These are phyloP conservation scores for Corythaixoides concolor DNA, from an alignment of 2,113 vertebrate species.

Conservation along the genomic window DNA sequence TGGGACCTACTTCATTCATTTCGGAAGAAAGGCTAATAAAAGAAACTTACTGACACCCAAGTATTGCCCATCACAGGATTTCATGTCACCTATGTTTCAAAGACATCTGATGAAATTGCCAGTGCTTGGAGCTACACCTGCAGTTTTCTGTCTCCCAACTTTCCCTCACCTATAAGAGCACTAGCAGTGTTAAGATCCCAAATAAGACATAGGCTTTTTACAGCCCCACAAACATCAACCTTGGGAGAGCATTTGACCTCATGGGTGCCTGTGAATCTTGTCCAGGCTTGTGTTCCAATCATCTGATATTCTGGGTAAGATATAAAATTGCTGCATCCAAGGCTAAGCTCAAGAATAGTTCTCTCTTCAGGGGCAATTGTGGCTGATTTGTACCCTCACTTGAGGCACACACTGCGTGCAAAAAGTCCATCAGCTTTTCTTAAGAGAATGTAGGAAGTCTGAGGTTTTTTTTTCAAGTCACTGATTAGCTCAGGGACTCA, in stretches of 20 bases:
- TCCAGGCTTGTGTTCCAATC: background rate
- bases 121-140: background rate
- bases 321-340: background rate
- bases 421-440: background rate
- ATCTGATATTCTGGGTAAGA: background rate
- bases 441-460: background rate
- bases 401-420: background rate
- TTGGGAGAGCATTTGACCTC: background rate
- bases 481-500: background rate
- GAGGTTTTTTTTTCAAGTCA: background rate
- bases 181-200: background rate
- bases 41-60: background rate
- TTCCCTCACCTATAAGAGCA: background rate
- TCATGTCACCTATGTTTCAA: background rate
- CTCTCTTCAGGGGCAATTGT: background rate
- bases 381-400: background rate
- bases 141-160: background rate
- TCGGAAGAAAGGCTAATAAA: background rate
- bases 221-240: background rate
- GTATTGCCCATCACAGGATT: background rate
- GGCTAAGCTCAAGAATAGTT: background rate
- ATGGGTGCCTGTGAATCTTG: background rate
- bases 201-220: background rate
- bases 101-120: background rate
- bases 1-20: background rate